A percentile compares a stretch with the other conserved stretches of the same genome.
Conservation (phyloP, 2,113 vertebrate genomes). For the Catagonus wagneri region DNA sequence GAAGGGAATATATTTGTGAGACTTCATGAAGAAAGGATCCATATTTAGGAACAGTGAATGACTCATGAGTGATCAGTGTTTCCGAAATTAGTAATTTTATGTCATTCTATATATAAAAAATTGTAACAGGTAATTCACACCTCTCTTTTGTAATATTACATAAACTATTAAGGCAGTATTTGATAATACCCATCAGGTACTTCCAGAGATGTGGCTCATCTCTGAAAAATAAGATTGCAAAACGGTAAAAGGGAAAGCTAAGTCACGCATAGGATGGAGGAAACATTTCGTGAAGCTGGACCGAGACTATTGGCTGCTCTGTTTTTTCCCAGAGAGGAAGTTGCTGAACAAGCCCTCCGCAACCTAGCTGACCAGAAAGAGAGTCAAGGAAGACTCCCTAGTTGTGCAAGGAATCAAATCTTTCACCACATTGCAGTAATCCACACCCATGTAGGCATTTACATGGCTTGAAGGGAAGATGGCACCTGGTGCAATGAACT, state of each 20-base stretch:
- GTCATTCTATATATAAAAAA: background rate
- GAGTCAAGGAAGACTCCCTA: background rate
- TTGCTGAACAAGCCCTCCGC: background rate
- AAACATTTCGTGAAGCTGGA: background rate
- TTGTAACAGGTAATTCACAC: background rate
- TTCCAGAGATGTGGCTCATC: background rate
- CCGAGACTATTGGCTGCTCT: background rate
- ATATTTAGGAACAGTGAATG: background rate
- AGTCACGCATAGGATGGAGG: background rate
- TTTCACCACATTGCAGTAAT: background rate
- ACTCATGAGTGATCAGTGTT: background rate
- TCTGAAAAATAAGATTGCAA: conserved; percentile 25
- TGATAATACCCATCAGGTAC: background rate
- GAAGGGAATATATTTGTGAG: background rate
- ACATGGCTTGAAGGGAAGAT: background rate
- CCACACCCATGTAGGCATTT: background rate
- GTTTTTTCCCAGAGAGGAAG: background rate
- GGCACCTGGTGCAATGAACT: background rate
- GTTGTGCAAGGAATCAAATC: background rate
- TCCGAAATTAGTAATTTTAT: background rate
- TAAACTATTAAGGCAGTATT: background rate
- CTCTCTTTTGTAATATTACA: background rate
- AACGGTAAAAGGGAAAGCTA: background rate
- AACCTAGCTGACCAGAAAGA: background rate
- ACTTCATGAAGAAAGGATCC: background rate